phyloP scores from a whole-genome alignment of 1,140 invertebrate species.

The Diorhabda elongata region DNA sequence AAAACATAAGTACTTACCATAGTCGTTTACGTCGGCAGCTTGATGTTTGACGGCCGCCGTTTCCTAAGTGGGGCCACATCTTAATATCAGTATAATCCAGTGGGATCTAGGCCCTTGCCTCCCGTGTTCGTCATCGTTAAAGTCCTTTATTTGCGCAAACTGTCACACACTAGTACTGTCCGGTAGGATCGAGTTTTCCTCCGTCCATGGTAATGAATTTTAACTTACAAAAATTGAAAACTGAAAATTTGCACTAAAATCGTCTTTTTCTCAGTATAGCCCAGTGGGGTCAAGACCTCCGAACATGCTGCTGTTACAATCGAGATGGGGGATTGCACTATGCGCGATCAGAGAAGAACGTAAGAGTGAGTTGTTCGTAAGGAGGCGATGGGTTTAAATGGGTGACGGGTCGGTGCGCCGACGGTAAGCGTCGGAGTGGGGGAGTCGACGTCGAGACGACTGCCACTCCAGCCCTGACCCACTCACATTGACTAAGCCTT shows the following conservation, averaged over 20 bases:
- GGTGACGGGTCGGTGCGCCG: conserved; percentile 29
- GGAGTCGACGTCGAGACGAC: conserved; percentile 35
- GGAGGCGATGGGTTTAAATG: conserved; percentile 37
- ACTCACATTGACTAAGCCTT: conserved; percentile 41
- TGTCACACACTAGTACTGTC: conserved; percentile 39
- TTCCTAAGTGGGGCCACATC: conserved; percentile 39
- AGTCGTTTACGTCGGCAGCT: conserved; percentile 45
- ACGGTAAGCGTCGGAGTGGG: conserved; percentile 31
- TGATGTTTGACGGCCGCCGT: conserved; percentile 46
- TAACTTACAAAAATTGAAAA: conserved; percentile 2
- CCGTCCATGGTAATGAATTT: conserved; percentile 40
- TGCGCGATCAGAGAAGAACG: conserved; percentile 14
- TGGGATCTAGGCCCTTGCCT: conserved; percentile 44
- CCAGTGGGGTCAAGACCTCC: conserved; percentile 42
- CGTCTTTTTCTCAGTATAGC: conserved; percentile 31
- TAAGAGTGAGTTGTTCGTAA: conserved; percentile 33
- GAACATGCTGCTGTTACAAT: conserved; percentile 30
- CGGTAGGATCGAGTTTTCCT: conserved; percentile 45
- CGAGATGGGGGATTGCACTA: conserved; percentile 11
- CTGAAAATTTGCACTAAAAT: not conserved
- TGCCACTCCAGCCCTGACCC: conserved; percentile 43
- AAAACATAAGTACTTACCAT: conserved; percentile 36
- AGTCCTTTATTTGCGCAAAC: conserved; percentile 7
- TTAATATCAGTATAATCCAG: conserved; percentile 45
- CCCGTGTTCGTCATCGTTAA: conserved; percentile 33